Percentiles rank a stretch among this genome's conserved stretches.
Evolutionary conservation across 2,888 invertebrate genomes (phyloP).

Genomic region (Troilus luridus): DNA sequence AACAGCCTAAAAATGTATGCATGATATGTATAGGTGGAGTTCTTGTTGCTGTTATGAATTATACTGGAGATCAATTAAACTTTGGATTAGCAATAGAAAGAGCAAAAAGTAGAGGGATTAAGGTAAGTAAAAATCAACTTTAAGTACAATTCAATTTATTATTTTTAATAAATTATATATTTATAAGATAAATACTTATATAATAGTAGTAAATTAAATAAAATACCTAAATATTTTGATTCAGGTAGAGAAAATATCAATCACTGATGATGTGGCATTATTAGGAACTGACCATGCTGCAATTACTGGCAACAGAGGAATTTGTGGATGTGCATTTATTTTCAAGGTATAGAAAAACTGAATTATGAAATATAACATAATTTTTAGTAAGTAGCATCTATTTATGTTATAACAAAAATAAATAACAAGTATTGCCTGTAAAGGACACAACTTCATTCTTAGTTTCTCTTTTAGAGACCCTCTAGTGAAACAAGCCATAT

Average conservation of each 20-base stretch:
- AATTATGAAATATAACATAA: too few species aligned
- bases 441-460: too few species aligned
- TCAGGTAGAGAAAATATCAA: constrained; percentile 71
- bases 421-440: too few species aligned
- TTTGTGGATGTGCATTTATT: constrained; percentile 77
- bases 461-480: too few species aligned
- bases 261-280: constrained; percentile 81
- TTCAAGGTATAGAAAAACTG: constrained; percentile 70
- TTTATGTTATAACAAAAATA: too few species aligned
- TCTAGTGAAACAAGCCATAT: too few species aligned
- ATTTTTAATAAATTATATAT: neutral
- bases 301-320: constrained; percentile 76
- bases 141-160: neutral
- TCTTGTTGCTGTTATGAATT: constrained; percentile 81
- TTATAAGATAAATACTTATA: neutral
- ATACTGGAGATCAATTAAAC: constrained; percentile 84
- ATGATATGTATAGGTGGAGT: constrained; percentile 73
- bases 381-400: too few species aligned
- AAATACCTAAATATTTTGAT: constrained; percentile 34
- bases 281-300: constrained; percentile 69
- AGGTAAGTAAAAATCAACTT: constrained; percentile 47
- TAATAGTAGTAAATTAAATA: too few species aligned
- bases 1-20: neutral
- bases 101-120: constrained; percentile 74
- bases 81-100: constrained; percentile 88